phyloP scores from a whole-genome alignment of 2,888 invertebrate genomes.

The Volucella zonaria region DNA sequence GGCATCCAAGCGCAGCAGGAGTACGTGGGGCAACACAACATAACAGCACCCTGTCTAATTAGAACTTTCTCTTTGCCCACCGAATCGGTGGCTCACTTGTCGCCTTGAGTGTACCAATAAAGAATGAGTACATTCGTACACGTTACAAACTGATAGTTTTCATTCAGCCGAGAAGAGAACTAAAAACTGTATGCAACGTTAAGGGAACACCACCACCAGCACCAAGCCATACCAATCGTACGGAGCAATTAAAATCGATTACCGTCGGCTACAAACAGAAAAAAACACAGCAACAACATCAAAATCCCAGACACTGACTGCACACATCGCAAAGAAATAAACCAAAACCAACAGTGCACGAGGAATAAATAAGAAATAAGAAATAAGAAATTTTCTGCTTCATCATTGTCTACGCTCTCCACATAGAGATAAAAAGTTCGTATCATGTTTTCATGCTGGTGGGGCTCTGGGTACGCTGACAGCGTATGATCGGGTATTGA shows the following conservation, averaged over 20 bases:
- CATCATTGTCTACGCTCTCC: slow-evolving; percentile 64
- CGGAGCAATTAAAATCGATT: slow-evolving; percentile 15
- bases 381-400: slow-evolving; percentile 48
- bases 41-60: too few species aligned
- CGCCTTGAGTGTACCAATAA: neutral
- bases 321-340: too few species aligned
- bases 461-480: slow-evolving; percentile 43
- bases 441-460: slow-evolving; percentile 61
- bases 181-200: neutral
- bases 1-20: too few species aligned
- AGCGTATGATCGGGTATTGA: slow-evolving; percentile 23
- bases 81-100: too few species aligned
- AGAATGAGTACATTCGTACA: neutral
- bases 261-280: too few species aligned
- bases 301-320: too few species aligned
- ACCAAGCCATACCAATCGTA: too few species aligned
- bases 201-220: neutral
- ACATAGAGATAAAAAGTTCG: slow-evolving; percentile 49
- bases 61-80: too few species aligned
- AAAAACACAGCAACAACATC: too few species aligned
- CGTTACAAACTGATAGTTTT: slow-evolving; percentile 12
- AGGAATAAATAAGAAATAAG: neutral
- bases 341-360: neutral
- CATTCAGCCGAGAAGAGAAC: slow-evolving; percentile 13
- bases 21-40: too few species aligned